Evolutionary conservation across 2,888 invertebrate species (phyloP), one percentile per base, ranked within the genome.

Genomic region (Machimus atricapillus): DNA sequence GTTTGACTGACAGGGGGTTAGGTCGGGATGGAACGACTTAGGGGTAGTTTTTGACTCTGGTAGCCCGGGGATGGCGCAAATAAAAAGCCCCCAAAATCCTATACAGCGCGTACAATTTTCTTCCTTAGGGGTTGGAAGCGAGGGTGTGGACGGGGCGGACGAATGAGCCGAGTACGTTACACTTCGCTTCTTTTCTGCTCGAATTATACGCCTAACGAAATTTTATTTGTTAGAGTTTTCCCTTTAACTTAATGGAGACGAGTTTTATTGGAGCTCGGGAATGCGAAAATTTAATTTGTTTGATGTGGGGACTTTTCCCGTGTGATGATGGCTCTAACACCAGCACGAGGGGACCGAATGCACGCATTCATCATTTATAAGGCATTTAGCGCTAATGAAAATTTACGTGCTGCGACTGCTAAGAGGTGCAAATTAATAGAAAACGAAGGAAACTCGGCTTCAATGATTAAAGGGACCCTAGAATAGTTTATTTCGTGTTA

Each of bases 1-100:
- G 66, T 85, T 82, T 85, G 85, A 85, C 85, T 85, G 85, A 85
- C 85, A 85, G 85, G 43, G 76, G 58, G 82, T 82, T n/a, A 56
- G 37, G 82, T 82, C 8, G 56, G 56, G 31, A 74, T 66, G 66
- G 66, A 85, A 27, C 74, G 85, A 85, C 85, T 85, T 82, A 66
- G 52, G 82, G 82, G 82, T 82, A 82, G 82, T 82, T 82, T 82
- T 66, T 56, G 82, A 82, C 37, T 56, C 58, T 66, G 43, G 43
- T 0, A 16, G 43, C 9, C 12, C 12, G 14, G 27, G 66, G 4
- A 66, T 66, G 27, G 27, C 0, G 27, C 8, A 66, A 66, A 23
- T 66, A 66, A 66, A 66, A 66, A 12, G 9, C 66, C 66, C 66
- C 66, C 8, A 66, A 56, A 66, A 27, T 27, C 66, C 66, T 3